Conservation (phyloP, 2,113 vertebrate genomes). For the Otolemur garnettii region DNA sequence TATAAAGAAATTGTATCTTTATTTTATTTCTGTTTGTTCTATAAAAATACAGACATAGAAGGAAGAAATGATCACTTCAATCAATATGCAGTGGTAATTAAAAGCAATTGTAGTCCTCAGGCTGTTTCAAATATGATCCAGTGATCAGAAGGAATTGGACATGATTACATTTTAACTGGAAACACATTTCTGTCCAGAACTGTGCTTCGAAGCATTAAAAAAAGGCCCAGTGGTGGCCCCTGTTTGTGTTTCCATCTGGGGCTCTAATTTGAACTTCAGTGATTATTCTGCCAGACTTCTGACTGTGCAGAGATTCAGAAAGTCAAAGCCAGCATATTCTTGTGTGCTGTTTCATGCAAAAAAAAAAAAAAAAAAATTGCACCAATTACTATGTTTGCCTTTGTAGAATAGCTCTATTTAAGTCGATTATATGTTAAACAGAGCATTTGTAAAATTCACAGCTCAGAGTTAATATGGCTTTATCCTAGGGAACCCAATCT, state of each 20-base stretch:
- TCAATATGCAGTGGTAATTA: slow-evolving; percentile 65
- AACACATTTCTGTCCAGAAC: slow-evolving; percentile 22
- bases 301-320: slow-evolving; percentile 55
- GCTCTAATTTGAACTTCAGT: slow-evolving; percentile 46
- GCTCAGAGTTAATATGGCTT: slow-evolving; percentile 60
- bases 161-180: slow-evolving; percentile 61
- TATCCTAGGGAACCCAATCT: slow-evolving; percentile 58
- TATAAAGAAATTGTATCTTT: slow-evolving; percentile 44
- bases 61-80: slow-evolving; percentile 32
- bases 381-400: slow-evolving; percentile 66
- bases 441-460: slow-evolving; percentile 78
- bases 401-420: slow-evolving; percentile 68
- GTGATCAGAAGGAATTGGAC: slow-evolving; percentile 72
- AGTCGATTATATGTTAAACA: slow-evolving; percentile 70
- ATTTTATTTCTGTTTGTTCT: slow-evolving; percentile 50
- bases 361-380: slow-evolving; percentile 61
- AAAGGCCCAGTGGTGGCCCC: slow-evolving; percentile 52
- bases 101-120: slow-evolving; percentile 54
- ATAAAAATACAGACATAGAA: background rate
- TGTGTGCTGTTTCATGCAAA: slow-evolving; percentile 54
- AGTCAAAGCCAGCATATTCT: slow-evolving; percentile 53
- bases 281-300: slow-evolving; percentile 62
- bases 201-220: slow-evolving; percentile 9
- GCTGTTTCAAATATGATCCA: slow-evolving; percentile 50
- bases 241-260: slow-evolving; percentile 60